These are phyloP conservation scores for Cotesia typhae DNA, from an alignment of 1,140 invertebrate genomes.

Conservation along the genomic window DNA sequence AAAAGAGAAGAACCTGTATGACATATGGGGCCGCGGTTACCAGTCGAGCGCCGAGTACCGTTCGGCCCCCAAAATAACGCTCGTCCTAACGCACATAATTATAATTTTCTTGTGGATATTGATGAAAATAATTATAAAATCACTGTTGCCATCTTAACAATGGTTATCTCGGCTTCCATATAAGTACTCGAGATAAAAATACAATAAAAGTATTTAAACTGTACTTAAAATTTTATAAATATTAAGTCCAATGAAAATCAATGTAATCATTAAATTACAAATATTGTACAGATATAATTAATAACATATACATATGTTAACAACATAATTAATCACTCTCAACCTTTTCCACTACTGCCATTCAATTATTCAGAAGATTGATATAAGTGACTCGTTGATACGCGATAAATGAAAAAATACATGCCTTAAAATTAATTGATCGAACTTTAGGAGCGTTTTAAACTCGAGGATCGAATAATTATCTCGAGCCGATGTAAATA, in stretches of 20 bases:
- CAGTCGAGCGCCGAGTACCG: constrained; percentile 63
- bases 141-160: neutral
- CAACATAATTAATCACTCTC: constrained; percentile 31
- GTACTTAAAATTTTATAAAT: neutral
- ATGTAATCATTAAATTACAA: constrained; percentile 4
- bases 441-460: constrained; percentile 17
- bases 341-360: constrained; percentile 36
- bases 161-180: neutral
- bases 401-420: constrained; percentile 37
- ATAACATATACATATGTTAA: constrained; percentile 13
- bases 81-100: constrained; percentile 40
- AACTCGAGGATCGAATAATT: constrained; percentile 20
- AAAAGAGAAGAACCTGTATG: constrained; percentile 67
- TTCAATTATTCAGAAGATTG: constrained; percentile 17
- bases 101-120: constrained; percentile 19
- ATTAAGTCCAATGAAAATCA: constrained; percentile 18
- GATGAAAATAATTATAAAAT: neutral
- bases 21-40: constrained; percentile 65
- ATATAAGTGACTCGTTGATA: constrained; percentile 17
- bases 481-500: constrained; percentile 36
- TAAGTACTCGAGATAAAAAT: neutral
- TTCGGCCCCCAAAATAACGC: constrained; percentile 57
- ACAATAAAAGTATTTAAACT: neutral
- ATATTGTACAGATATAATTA: constrained; percentile 28
- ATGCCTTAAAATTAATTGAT: constrained; percentile 51